Percentiles rank a stretch among this genome's conserved stretches.
Conservation (phyloP, 1,140 invertebrate genomes). For the Heliothis subflexa region DNA sequence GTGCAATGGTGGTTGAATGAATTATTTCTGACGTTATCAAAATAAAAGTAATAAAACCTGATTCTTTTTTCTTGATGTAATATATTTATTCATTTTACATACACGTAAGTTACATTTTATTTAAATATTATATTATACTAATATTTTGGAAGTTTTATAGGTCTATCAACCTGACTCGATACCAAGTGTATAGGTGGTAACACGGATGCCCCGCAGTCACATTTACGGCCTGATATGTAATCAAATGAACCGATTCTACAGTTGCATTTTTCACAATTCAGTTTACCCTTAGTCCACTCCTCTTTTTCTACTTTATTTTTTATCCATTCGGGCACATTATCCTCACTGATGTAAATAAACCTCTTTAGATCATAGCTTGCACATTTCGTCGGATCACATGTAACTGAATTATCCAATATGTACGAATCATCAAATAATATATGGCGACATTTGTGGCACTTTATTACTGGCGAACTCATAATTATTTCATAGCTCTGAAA, state of each 20-base stretch:
- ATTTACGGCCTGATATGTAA: slow-evolving; percentile 88
- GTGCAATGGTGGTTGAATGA: slow-evolving; percentile 68
- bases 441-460: slow-evolving; percentile 79
- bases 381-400: slow-evolving; percentile 57
- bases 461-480: slow-evolving; percentile 57
- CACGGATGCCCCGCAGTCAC: slow-evolving; percentile 84
- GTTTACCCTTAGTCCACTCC: slow-evolving; percentile 88
- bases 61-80: neutral
- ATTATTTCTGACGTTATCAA: slow-evolving; percentile 39
- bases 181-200: slow-evolving; percentile 86
- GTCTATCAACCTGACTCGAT: slow-evolving; percentile 87
- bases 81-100: neutral
- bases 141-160: slow-evolving; percentile 43
- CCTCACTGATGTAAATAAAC: slow-evolving; percentile 81
- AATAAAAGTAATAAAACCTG: slow-evolving; percentile 11
- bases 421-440: slow-evolving; percentile 62
- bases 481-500: neutral
- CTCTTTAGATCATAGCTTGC: slow-evolving; percentile 68
- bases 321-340: slow-evolving; percentile 81
- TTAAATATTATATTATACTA: neutral
- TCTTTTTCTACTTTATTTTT: slow-evolving; percentile 76
- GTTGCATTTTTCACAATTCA: slow-evolving; percentile 87
- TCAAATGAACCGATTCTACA: slow-evolving; percentile 88
- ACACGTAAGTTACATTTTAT: neutral
- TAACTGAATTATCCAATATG: slow-evolving; percentile 52